A percentile compares a stretch with the other conserved stretches of the same genome.
These are phyloP conservation scores for Rhyacichthys aspro DNA, from an alignment of 2,797 vertebrate genomes.

Conservation along the genomic window DNA sequence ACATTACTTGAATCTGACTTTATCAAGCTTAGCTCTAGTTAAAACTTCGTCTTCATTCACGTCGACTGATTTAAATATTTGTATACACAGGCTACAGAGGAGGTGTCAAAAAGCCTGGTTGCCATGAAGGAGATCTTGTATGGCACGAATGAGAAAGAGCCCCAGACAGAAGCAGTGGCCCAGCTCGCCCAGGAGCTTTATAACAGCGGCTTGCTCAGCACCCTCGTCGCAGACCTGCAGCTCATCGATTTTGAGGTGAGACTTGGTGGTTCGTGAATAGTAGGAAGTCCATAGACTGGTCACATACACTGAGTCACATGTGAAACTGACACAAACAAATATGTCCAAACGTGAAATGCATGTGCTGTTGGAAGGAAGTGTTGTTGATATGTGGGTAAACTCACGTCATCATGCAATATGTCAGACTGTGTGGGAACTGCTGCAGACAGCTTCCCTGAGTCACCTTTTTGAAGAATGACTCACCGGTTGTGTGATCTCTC, in stretches of 20 bases:
- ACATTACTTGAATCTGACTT: too few relatives aligned
- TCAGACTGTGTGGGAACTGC: conserved; percentile 34
- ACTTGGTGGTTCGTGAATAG: not conserved
- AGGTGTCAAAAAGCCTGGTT: conserved; percentile 96
- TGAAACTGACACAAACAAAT: not conserved
- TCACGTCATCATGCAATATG: conserved; percentile 39
- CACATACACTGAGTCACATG: not conserved
- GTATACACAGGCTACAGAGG: conserved; percentile 89
- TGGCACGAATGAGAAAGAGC: conserved; percentile 96
- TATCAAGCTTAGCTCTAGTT: too few relatives aligned
- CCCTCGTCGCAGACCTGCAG: conserved; percentile 91
- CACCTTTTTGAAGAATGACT: conserved; percentile 51
- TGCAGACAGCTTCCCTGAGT: conserved; percentile 49
- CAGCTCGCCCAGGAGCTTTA: conserved; percentile 96
- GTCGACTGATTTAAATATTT: not conserved
- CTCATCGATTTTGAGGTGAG: conserved; percentile 97
- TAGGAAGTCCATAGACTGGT: too few relatives aligned
- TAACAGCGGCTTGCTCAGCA: conserved; percentile 94
- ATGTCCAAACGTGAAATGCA: not conserved
- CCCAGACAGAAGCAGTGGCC: conserved; percentile 95
- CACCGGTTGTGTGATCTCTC: conserved; percentile 51
- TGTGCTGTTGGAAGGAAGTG: not conserved
- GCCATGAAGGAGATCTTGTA: conserved; percentile 98
- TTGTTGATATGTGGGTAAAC: conserved; percentile 19
- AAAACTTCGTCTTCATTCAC: too few relatives aligned